Base-by-base conservation (phyloP, 2,888 invertebrate genomes). In the Caenorhabditis sinica region DNA sequence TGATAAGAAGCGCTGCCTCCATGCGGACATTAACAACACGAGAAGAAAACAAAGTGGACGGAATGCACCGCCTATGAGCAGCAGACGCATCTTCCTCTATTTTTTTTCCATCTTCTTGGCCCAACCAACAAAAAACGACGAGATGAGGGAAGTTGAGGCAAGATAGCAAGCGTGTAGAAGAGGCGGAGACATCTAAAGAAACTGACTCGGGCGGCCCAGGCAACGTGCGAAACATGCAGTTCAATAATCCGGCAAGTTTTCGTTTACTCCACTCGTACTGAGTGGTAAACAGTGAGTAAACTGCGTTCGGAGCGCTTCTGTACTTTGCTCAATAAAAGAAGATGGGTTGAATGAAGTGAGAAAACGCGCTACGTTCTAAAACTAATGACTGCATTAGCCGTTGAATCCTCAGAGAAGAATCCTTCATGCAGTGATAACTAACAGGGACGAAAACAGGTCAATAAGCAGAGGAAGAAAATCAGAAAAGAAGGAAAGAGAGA, bases 211-310 rank as follows among this genome's bases (percentile, higher is more conserved):
- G 80, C 80, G 80, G 80, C 28, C 72, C 6, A 49, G 56, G 40
- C 56, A 82, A 77, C 82, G 82, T 82, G 82, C 63, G 82, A 82
- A 76, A 82, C 76, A 82, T 72, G 82, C 76, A 60, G 82, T 71
- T 75, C 65, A 56, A 66, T 65, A 58, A 65, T 45, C 56, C 36
- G 23, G 30, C 36, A 36, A 36, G 71, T 66, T 49, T 43, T 63
- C 61, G 43, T 65, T 65, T 28, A 58, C 60, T 69, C 61, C 23
- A 20, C 71, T 63, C 65, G 40, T 30, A 30, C n/a, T 25, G 58
- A 61, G 28, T 60, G 72, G 80, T 80, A 80, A 80, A 80, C 80
- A 80, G 66, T 72, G 56, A 53, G 49, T 36, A 56, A 56, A 72
- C 43, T 72, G 56, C 58, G 72, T 66, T 66, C 72, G 56, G 13